Evolutionary conservation across 92 coral and sea anemone genomes (phyloP).

Genomic region (Heliopora coerulea): DNA sequence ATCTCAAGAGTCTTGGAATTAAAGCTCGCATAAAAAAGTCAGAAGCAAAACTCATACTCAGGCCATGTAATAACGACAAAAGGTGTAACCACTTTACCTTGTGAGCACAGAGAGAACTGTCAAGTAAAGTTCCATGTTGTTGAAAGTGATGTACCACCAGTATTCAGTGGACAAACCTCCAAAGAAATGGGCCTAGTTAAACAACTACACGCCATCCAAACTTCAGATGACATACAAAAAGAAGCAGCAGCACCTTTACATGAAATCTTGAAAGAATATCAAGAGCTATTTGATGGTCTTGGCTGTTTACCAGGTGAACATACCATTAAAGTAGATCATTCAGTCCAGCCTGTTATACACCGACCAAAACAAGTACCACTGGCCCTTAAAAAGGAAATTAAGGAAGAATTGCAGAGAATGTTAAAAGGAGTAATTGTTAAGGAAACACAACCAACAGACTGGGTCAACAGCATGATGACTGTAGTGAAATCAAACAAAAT

Average conservation of each 20-base stretch:
- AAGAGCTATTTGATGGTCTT: slow-evolving; percentile 34
- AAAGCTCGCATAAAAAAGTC: slow-evolving; percentile 30
- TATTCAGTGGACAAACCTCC: slow-evolving; percentile 45
- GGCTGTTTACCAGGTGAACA: slow-evolving; percentile 53
- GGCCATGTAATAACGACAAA: slow-evolving; percentile 32
- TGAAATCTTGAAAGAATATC: slow-evolving; percentile 14
- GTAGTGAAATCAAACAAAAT: slow-evolving; percentile 56
- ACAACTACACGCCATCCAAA: slow-evolving; percentile 7
- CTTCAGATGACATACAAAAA: background rate
- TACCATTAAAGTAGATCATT: slow-evolving; percentile 40
- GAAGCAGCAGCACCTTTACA: background rate
- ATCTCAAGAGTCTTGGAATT: slow-evolving; percentile 32
- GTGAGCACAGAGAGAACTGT: slow-evolving; percentile 39
- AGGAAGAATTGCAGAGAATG: slow-evolving; percentile 38
- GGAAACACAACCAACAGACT: slow-evolving; percentile 53
- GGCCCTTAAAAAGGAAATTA: slow-evolving; percentile 38
- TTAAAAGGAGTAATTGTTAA: slow-evolving; percentile 37
- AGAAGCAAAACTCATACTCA: slow-evolving; percentile 39
- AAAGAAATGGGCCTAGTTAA: slow-evolving; percentile 29
- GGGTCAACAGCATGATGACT: slow-evolving; percentile 62
- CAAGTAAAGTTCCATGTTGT: slow-evolving; percentile 44
- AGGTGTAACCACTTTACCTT: slow-evolving; percentile 37
- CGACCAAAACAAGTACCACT: slow-evolving; percentile 52
- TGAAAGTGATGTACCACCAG: slow-evolving; percentile 36
- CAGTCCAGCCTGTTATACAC: slow-evolving; percentile 44